Percentiles rank a stretch among this genome's conserved stretches.
Evolutionary conservation across 2,888 invertebrate genomes (phyloP).

Genomic region (Agonopterix arenella): DNA sequence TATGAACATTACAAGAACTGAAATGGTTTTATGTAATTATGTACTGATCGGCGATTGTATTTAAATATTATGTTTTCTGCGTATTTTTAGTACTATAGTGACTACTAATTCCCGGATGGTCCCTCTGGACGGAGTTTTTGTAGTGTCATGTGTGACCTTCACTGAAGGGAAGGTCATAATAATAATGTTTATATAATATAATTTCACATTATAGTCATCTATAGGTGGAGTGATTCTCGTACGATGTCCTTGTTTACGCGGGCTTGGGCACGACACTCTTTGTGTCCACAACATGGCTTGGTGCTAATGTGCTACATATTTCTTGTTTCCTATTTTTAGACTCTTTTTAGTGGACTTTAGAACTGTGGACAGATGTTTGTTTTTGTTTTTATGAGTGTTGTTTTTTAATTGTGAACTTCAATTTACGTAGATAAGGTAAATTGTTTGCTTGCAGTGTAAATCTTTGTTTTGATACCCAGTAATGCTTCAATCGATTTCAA

Average conservation of each 20-base stretch:
- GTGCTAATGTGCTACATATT: constrained; percentile 26
- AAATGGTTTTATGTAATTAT: constrained; percentile 15
- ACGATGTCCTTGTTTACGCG: constrained; percentile 36
- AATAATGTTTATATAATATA: constrained; percentile 57
- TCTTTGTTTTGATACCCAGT: too few relatives aligned
- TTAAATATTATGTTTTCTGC: constrained; percentile 10
- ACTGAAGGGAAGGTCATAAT: constrained; percentile 52
- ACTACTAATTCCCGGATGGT: constrained; percentile 13
- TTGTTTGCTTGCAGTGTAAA: too few relatives aligned
- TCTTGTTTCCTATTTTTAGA: constrained; percentile 41
- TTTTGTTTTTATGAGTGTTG: too few relatives aligned
- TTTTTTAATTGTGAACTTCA: too few relatives aligned
- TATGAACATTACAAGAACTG: neutral
- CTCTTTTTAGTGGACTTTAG: constrained; percentile 29
- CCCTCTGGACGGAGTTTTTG: constrained; percentile 16
- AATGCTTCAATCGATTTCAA: too few relatives aligned
- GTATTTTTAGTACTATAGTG: constrained; percentile 20
- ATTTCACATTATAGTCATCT: constrained; percentile 34
- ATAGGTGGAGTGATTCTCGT: constrained; percentile 25
- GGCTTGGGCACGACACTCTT: constrained; percentile 11
- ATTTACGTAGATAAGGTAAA: too few relatives aligned
- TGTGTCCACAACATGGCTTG: constrained; percentile 27
- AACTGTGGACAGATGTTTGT: neutral
- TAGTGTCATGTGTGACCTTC: constrained; percentile 46
- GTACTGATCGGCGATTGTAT: constrained; percentile 11